Evolutionary conservation across 92 coral and sea anemone species (phyloP).

Genomic region (Siderastrea siderea): DNA sequence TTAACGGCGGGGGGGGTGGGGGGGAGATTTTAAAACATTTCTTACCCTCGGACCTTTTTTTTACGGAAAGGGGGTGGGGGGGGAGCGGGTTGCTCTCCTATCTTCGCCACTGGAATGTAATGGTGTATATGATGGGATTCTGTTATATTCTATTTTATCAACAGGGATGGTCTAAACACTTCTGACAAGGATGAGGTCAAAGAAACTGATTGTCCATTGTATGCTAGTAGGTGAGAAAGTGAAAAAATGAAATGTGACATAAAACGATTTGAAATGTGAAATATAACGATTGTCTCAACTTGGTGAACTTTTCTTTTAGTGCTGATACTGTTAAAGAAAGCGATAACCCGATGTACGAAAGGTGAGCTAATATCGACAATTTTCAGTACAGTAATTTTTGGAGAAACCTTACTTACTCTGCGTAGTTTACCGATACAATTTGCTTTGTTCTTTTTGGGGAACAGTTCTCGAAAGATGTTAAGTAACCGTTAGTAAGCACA

Average conservation of each 20-base stretch:
- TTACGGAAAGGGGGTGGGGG: too few relatives aligned
- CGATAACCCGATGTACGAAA: slow-evolving; percentile 63
- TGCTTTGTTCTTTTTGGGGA: too few relatives aligned
- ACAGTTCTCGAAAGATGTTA: too few relatives aligned
- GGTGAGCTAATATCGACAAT: slow-evolving; percentile 12
- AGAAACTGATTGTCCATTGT: slow-evolving; percentile 10
- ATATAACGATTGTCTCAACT: too few relatives aligned
- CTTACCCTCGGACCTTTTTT: too few relatives aligned
- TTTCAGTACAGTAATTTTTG: neutral
- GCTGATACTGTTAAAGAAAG: slow-evolving; percentile 26
- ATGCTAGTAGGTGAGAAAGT: slow-evolving; percentile 11
- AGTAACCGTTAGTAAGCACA: too few relatives aligned
- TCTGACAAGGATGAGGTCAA: neutral
- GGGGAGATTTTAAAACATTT: too few relatives aligned
- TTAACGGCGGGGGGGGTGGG: too few relatives aligned
- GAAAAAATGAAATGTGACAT: too few relatives aligned
- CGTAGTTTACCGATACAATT: neutral
- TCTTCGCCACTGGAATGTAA: too few relatives aligned
- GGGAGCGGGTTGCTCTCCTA: too few relatives aligned
- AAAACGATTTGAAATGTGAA: too few relatives aligned
- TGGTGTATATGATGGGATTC: neutral
- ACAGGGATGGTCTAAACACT: neutral
- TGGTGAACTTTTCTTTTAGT: slow-evolving; percentile 14
- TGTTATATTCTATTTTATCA: neutral
- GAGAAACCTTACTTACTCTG: neutral